Evolutionary conservation across 2,888 invertebrate species (phyloP).

Genomic region (Mythimna loreyi): DNA sequence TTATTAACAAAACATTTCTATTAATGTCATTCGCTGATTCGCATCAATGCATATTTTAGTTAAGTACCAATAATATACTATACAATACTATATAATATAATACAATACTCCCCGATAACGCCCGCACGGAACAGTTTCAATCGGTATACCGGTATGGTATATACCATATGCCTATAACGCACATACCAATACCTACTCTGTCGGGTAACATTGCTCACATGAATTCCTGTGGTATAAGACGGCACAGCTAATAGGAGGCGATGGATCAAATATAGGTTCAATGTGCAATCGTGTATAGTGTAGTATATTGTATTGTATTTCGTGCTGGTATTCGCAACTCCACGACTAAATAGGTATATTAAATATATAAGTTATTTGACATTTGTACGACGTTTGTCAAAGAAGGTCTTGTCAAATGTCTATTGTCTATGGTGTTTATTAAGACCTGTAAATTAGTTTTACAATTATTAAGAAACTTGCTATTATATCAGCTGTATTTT

Average conservation of each 20-base stretch:
- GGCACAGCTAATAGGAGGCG: constrained; percentile 29
- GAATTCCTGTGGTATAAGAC: constrained; percentile 75
- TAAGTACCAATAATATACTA: too few relatives aligned
- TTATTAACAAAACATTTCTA: too few relatives aligned
- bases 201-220: constrained; percentile 72
- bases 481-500: too few relatives aligned
- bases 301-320: too few relatives aligned
- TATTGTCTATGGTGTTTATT: background rate
- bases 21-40: too few relatives aligned
- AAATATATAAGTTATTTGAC: constrained; percentile 17
- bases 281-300: constrained; percentile 10
- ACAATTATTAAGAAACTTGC: too few relatives aligned
- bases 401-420: background rate
- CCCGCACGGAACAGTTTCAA: constrained; percentile 67
- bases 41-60: too few relatives aligned
- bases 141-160: constrained; percentile 66
- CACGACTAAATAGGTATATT: too few relatives aligned
- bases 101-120: constrained; percentile 46
- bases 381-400: constrained; percentile 2
- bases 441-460: background rate
- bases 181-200: constrained; percentile 66
- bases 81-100: background rate
- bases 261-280: constrained; percentile 44
- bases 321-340: too few relatives aligned
- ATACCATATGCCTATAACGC: background rate